Evolutionary conservation across 2,888 invertebrate species (phyloP).

Genomic region (Latrodectus elegans): DNA sequence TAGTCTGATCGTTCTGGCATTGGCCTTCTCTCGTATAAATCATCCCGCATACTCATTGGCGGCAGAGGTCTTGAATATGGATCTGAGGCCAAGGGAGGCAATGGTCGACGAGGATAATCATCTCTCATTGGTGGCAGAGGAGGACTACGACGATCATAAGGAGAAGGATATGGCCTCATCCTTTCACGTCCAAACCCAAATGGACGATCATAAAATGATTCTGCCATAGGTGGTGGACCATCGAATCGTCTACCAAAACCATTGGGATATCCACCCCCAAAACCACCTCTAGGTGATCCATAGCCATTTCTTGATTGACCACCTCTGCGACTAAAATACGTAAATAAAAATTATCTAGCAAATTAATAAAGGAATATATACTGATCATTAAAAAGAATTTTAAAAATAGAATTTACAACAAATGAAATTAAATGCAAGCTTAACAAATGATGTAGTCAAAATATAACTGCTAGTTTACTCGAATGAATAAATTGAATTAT

Average conservation of each 20-base stretch:
- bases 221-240: slow-evolving; percentile 49
- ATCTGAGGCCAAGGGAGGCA: slow-evolving; percentile 58
- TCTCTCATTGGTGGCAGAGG: slow-evolving; percentile 52
- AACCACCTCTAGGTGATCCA: slow-evolving; percentile 35
- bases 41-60: slow-evolving; percentile 41
- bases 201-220: slow-evolving; percentile 61
- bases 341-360: background rate
- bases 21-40: slow-evolving; percentile 60
- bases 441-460: too few relatives aligned
- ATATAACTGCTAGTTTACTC: too few relatives aligned
- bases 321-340: slow-evolving; percentile 42
- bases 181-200: slow-evolving; percentile 50
- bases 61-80: slow-evolving; percentile 55
- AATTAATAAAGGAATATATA: background rate
- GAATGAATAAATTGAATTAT: too few relatives aligned
- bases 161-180: slow-evolving; percentile 64
- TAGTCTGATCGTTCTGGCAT: slow-evolving; percentile 60
- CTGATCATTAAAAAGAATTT: background rate
- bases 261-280: slow-evolving; percentile 38
- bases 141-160: slow-evolving; percentile 57
- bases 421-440: too few relatives aligned
- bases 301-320: slow-evolving; percentile 17
- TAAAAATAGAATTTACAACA: too few relatives aligned
- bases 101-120: slow-evolving; percentile 30
- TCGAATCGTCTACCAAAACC: slow-evolving; percentile 37